These are phyloP conservation scores for Drosophila phalerata DNA, from an alignment of 2,888 invertebrate genomes.

Conservation along the genomic window DNA sequence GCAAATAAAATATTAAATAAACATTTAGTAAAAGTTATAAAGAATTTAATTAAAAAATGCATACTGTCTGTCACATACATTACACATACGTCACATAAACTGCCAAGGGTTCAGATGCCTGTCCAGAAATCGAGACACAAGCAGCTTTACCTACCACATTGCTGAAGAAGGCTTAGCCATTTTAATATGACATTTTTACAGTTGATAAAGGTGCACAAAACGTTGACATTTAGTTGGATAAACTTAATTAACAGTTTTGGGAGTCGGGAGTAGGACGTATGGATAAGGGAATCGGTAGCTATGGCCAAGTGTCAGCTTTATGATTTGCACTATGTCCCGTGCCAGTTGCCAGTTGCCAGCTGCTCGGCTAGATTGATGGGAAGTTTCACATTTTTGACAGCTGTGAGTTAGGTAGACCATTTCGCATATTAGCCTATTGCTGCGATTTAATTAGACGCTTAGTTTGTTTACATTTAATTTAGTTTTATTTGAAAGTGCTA, in stretches of 20 bases:
- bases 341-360: conserved; percentile 18
- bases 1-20: conserved; percentile 13
- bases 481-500: conserved; percentile 65
- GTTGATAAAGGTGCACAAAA: conserved; percentile 65
- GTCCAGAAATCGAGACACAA: conserved; percentile 2
- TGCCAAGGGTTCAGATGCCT: conserved; percentile 2
- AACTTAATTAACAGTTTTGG: conserved; percentile 68
- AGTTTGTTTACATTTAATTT: conserved; percentile 74
- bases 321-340: conserved; percentile 30
- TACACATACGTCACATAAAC: conserved; percentile 16
- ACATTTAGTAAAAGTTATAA: conserved; percentile 5
- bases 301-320: conserved; percentile 26
- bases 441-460: conserved; percentile 73
- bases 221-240: conserved; percentile 48
- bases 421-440: conserved; percentile 24
- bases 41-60: conserved; percentile 25
- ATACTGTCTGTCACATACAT: not conserved
- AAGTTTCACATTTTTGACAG: conserved; percentile 65
- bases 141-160: conserved; percentile 28
- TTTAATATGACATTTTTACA: conserved; percentile 58
- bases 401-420: conserved; percentile 48
- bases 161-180: conserved; percentile 39
- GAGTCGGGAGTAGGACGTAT: conserved; percentile 2
- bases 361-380: conserved; percentile 65
- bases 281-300: not conserved